These are phyloP conservation scores for Malurus leucopterus DNA, from an alignment of 2,797 vertebrate genomes.

Conservation along the genomic window DNA sequence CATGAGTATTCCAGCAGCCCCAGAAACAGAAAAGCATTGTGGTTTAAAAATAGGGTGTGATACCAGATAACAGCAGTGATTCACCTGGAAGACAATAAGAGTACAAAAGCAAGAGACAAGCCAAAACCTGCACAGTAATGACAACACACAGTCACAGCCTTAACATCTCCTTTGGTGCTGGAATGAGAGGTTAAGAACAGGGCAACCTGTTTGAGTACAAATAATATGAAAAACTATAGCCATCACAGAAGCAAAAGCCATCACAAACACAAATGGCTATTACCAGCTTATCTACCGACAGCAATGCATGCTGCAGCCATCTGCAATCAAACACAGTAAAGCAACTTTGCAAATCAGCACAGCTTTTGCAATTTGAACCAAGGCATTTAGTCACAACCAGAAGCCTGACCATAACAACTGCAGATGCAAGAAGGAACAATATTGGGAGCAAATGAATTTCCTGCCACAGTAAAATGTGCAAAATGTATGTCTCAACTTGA, in stretches of 20 bases:
- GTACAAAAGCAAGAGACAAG: conserved; percentile 45
- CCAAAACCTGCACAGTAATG: conserved; percentile 42
- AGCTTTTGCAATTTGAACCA: background rate
- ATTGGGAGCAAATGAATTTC: background rate
- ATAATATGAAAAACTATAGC: background rate
- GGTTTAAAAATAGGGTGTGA: conserved; percentile 54
- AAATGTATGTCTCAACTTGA: background rate
- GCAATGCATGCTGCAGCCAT: background rate
- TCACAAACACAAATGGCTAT: background rate
- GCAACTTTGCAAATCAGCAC: background rate
- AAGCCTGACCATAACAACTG: background rate
- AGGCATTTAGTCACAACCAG: background rate
- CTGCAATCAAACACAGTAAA: background rate
- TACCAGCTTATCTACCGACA: background rate
- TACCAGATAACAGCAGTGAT: conserved; percentile 52
- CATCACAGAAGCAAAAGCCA: background rate
- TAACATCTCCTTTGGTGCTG: background rate
- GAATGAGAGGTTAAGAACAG: conserved; percentile 48
- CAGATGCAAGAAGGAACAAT: background rate
- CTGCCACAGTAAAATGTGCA: background rate
- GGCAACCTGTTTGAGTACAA: conserved; percentile 8
- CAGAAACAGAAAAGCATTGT: conserved; percentile 22
- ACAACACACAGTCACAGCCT: conserved; percentile 25
- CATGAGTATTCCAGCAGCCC: background rate
- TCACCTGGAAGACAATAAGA: conserved; percentile 40